Conservation (phyloP, 2,797 vertebrate species). For the Coreius guichenoti region DNA sequence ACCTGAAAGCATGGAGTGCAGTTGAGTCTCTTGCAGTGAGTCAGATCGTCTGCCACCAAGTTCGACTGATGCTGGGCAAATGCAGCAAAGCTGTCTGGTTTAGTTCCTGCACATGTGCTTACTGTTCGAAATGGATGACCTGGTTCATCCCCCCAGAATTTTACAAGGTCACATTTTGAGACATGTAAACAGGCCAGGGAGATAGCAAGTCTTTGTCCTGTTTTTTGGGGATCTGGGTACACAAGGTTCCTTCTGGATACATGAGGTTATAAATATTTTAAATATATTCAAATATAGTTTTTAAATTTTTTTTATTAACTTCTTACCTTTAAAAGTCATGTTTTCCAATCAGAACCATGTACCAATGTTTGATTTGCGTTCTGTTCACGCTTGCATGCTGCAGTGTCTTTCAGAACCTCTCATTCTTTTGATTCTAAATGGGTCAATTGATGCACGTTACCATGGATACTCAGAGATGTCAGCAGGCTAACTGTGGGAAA, state of each 20-base stretch:
- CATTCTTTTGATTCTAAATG: constrained; percentile 58
- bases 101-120: constrained; percentile 41
- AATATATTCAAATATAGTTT: neutral
- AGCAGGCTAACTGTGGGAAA: constrained; percentile 50
- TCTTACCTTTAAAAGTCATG: neutral
- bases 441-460: constrained; percentile 60
- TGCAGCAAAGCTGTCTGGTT: constrained; percentile 26
- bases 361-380: constrained; percentile 12
- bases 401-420: constrained; percentile 42
- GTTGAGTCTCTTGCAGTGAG: constrained; percentile 36
- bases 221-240: neutral
- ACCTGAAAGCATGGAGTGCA: constrained; percentile 5
- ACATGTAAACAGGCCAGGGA: constrained; percentile 3
- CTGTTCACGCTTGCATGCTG: neutral
- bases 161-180: neutral
- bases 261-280: neutral
- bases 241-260: neutral
- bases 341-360: neutral
- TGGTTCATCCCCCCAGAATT: constrained; percentile 66
- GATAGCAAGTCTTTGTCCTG: neutral
- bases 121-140: constrained; percentile 68
- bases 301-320: neutral
- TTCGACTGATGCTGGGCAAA: constrained; percentile 34
- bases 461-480: constrained; percentile 58
- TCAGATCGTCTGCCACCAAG: constrained; percentile 31